A percentile compares a stretch with the other conserved stretches of the same genome.
Evolutionary conservation across 2,888 invertebrate species (phyloP).

Genomic region (Plagiodera versicolora): DNA sequence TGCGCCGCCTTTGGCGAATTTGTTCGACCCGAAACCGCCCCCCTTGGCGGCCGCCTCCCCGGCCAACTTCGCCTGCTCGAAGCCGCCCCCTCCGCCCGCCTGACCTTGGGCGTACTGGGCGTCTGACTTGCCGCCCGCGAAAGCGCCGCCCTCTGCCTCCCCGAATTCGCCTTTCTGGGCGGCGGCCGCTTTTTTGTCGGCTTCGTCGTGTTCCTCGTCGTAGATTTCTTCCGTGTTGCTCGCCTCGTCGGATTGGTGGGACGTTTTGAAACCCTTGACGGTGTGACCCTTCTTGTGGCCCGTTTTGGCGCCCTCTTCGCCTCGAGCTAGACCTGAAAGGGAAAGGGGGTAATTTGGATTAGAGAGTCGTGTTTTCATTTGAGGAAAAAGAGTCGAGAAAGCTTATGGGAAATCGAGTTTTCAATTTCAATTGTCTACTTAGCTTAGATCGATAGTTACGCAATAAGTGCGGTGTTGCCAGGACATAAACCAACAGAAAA

Average conservation of each 20-base stretch:
- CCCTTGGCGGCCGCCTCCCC: constrained; percentile 61
- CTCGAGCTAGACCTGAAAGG: constrained; percentile 61
- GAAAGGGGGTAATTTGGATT: too few species aligned
- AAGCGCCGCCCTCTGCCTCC: constrained; percentile 5
- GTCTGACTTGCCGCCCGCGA: constrained; percentile 60
- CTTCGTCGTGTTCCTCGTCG: constrained; percentile 67
- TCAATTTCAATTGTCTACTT: too few species aligned
- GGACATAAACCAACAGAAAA: too few species aligned
- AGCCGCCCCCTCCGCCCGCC: constrained; percentile 62
- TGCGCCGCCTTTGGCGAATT: constrained; percentile 61
- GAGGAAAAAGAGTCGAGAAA: too few species aligned
- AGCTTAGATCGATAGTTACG: too few species aligned
- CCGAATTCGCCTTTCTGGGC: constrained; percentile 55
- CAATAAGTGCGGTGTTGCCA: too few species aligned
- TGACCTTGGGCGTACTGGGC: constrained; percentile 61
- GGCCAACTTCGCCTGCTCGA: constrained; percentile 48
- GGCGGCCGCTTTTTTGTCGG: constrained; percentile 61
- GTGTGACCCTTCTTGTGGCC: constrained; percentile 67
- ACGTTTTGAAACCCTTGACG: constrained; percentile 66
- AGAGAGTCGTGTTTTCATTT: too few species aligned
- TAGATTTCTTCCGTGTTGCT: constrained; percentile 67
- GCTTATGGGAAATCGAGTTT: too few species aligned
- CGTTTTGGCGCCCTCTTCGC: constrained; percentile 60
- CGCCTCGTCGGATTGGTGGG: constrained; percentile 68
- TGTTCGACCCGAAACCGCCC: constrained; percentile 63